Evolutionary conservation across 2,797 vertebrate genomes (phyloP), one percentile per base, ranked within the genome.

Genomic region (Chelmon rostratus): DNA sequence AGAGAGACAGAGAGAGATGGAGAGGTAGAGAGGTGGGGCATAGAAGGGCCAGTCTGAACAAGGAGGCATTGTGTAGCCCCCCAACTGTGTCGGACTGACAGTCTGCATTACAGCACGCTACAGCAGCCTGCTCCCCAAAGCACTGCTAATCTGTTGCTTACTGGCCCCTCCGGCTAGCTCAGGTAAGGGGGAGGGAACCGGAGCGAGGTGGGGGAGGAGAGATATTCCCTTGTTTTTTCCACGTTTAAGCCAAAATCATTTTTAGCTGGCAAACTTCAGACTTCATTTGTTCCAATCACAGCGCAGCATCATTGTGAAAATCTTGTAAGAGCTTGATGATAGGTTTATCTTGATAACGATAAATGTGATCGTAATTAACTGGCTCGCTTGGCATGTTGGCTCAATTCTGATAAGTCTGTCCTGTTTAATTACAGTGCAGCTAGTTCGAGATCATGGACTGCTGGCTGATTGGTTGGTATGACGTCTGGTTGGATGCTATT

Each of bases 31-130:
- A 90, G 89, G 90, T 89, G 84, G 91, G 74, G 85, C 74, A 70
- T 74, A 80, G 16, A 58, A 84, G 84, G 73, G 88, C 86, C 91
- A 73, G 84, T 87, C 86, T 86, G 87, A 94, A 94, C 93, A 94
- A 94, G 91, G 91, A 91, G 85, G 86, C 91, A 92, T 94, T 94
- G 92, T 94, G 89, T 87, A 53, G 87, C 86, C 91, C 91, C 92
- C 92, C 90, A 88, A 92, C 90, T 92, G 91, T 86, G 88, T 89
- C 50, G 82, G 86, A 90, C 90, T 93, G 92, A 93, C 93, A 93
- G 90, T 91, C 88, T 89, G 87, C 84, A 93, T 94, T 92, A 92
- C 81, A 82, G 85, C 90, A 92, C 78, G 91, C 90, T 91, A 90
- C 87, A 93, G 79, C 88, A 88, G 88, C 86, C 84, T 25, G 82